Base-by-base conservation (phyloP, 2,888 invertebrate species). In the Drosophila anceps region DNA sequence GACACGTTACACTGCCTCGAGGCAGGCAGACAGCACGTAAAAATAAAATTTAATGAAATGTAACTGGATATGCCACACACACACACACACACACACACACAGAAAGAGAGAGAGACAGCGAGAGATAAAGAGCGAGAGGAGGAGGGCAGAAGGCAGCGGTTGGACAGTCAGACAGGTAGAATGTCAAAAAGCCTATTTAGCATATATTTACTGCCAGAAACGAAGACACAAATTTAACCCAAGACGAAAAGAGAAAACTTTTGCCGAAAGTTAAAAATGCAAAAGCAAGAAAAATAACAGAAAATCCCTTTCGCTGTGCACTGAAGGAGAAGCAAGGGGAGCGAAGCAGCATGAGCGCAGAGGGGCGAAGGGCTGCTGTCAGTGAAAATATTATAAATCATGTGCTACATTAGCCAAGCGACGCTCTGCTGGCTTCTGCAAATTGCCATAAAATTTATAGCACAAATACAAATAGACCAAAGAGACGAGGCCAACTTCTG, bases 131-230 rank as follows among this genome's bases (percentile, higher is more conserved):
- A 29, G 24, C 35, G 10, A 12, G 29, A 3, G 12, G 41, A 18
- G 8, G 15, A 24, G 29, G 8, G 24, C 41, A 15, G 24, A 31
- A 24, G 20, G 35, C 33, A 33, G 54, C 37, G 37, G 39, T 37
- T 31, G 53, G 24, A 8, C 57, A 57, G 48, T 20, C 74, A 66
- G 82, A 67, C 73, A 89, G 88, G 88, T 90, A 74, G 79, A 85
- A 90, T 88, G 90, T 88, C 90, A 88, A 88, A 90, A 88, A 78
- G 86, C 86, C 86, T 90, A 90, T 88, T 90, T 87, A 90, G 88
- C 86, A 87, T 87, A 87, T 90, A 86, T 87, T 90, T 88, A 90
- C 88, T 76, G 71, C 58, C 80, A 63, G 62, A 63, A 72, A 59
- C 63, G 62, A 73, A 58, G 68, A 50, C 66, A 24, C 37, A 39